Evolutionary conservation across 2,113 vertebrate genomes (phyloP).

Genomic region (Litocranius walleri): DNA sequence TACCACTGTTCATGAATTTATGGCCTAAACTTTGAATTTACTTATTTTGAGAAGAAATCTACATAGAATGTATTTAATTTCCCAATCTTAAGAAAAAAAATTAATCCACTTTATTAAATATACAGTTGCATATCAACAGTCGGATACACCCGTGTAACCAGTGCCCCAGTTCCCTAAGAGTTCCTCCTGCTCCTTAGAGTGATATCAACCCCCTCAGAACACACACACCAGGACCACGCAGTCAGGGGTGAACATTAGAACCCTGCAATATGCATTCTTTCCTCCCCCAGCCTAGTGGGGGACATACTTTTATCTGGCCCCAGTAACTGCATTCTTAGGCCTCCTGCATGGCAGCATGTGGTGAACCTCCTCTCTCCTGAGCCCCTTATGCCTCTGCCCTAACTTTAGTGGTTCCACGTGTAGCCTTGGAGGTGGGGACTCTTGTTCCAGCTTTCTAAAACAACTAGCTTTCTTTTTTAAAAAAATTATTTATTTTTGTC

Average conservation of each 20-base stretch:
- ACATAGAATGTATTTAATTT: neutral
- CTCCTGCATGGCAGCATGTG: neutral
- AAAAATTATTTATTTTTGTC: neutral
- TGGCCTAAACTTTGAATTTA: neutral
- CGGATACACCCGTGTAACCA: neutral
- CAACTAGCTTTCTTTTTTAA: neutral
- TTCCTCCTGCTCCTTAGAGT: neutral
- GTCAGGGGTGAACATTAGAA: neutral
- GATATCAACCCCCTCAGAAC: neutral
- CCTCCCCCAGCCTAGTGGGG: neutral
- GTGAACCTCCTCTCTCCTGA: neutral
- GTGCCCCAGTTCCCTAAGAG: neutral
- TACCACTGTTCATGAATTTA: neutral
- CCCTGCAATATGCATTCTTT: neutral
- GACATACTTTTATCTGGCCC: neutral
- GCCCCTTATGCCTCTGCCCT: neutral
- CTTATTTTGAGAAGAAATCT: constrained; percentile 8
- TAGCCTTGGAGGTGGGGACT: neutral
- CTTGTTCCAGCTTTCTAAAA: neutral
- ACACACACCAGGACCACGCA: neutral
- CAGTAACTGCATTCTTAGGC: neutral
- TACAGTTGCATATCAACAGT: neutral
- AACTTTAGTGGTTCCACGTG: neutral
- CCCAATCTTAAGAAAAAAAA: neutral
- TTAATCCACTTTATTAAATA: neutral